A percentile compares a stretch with the other conserved stretches of the same genome.
Evolutionary conservation across 1,140 invertebrate species (phyloP).

Genomic region (Heliconius hewitsoni): DNA sequence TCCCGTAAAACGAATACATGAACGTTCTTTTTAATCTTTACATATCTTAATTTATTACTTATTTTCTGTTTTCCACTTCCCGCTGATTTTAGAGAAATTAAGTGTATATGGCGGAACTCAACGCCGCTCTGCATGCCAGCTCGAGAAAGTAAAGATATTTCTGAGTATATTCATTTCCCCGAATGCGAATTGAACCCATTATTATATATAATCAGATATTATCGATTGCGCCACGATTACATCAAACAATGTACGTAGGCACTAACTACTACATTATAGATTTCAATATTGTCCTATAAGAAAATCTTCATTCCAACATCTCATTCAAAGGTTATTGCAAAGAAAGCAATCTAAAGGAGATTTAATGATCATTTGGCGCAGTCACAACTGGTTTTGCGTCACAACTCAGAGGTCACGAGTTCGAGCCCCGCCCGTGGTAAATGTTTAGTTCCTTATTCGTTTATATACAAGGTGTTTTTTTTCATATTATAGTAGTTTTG

Average conservation of each 20-base stretch:
- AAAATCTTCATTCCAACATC: background rate
- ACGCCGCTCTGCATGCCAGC: no score
- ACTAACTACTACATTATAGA: background rate
- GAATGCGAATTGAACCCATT: background rate
- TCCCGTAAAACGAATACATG: background rate
- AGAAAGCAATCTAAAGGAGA: slow-evolving; percentile 1
- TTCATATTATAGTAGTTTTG: background rate
- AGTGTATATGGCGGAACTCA: no score
- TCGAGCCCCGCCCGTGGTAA: background rate
- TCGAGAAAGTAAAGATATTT: no score
- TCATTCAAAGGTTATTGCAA: slow-evolving; percentile 11
- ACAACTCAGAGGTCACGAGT: slow-evolving; percentile 5
- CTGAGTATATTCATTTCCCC: no score
- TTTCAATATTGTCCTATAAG: background rate
- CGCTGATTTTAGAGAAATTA: no score
- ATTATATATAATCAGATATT: background rate
- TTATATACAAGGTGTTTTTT: background rate
- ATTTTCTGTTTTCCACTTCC: background rate
- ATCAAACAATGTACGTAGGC: background rate
- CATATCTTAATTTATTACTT: background rate
- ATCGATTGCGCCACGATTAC: background rate
- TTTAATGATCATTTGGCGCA: slow-evolving; percentile 6
- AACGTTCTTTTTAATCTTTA: no score
- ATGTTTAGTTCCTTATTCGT: slow-evolving; percentile 5
- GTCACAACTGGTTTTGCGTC: slow-evolving; percentile 13